Conservation (phyloP, 2,888 invertebrate species). For the Microchrysa polita region DNA sequence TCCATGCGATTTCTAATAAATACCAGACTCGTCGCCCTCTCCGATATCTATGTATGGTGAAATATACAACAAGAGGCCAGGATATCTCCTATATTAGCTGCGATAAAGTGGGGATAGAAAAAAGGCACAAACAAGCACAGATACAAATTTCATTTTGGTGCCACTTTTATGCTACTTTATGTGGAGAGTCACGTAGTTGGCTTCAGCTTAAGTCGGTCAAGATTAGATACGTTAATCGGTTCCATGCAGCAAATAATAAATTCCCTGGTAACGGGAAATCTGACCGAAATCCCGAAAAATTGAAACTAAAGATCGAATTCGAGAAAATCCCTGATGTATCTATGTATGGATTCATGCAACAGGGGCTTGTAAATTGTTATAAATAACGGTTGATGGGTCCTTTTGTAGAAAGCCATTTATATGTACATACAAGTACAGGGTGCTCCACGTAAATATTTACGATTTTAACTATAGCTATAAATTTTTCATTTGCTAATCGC, state of each 20-base stretch:
- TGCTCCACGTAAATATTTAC: too few species aligned
- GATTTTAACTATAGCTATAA: too few species aligned
- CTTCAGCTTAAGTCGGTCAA: slow-evolving; percentile 39
- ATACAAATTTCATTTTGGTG: slow-evolving; percentile 29
- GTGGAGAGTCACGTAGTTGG: slow-evolving; percentile 38
- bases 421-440: too few species aligned
- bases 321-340: not conserved
- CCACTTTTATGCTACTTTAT: slow-evolving; percentile 36
- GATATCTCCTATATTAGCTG: slow-evolving; percentile 34
- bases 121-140: slow-evolving; percentile 21
- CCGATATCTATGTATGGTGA: slow-evolving; percentile 17
- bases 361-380: too few species aligned
- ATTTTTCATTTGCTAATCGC: too few species aligned
- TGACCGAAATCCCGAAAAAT: slow-evolving; percentile 34
- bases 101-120: slow-evolving; percentile 27
- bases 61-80: not conserved
- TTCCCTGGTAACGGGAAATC: slow-evolving; percentile 35
- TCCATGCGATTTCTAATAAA: slow-evolving; percentile 40
- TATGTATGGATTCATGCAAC: too few species aligned
- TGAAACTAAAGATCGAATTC: slow-evolving; percentile 33
- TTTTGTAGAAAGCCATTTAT: too few species aligned
- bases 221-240: slow-evolving; percentile 44
- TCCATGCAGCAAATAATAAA: slow-evolving; percentile 41
- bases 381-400: too few species aligned
- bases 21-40: slow-evolving; percentile 11